Evolutionary conservation across 1,140 invertebrate genomes (phyloP).

Genomic region (Scaptomyza pallida): DNA sequence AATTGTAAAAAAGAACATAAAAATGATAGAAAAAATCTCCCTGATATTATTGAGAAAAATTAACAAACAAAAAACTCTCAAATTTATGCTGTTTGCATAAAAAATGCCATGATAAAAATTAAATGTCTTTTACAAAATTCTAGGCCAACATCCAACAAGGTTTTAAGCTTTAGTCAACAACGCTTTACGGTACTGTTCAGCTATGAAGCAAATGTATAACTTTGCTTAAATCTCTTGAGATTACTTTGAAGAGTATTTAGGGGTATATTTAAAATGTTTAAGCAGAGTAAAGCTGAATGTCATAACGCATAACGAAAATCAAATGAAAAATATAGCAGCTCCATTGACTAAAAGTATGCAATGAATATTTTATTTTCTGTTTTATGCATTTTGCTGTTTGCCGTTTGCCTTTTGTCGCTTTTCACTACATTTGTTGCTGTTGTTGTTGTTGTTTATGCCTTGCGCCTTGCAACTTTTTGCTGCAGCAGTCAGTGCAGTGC

Average conservation of each 20-base stretch:
- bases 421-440: slow-evolving; percentile 11
- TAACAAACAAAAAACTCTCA: background rate
- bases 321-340: slow-evolving; percentile 40
- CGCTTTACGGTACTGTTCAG: too few species aligned
- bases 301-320: background rate
- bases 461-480: slow-evolving; percentile 54
- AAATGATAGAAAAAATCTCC: too few species aligned
- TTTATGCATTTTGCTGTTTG: slow-evolving; percentile 63
- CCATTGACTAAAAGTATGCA: slow-evolving; percentile 59
- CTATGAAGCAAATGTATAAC: too few species aligned
- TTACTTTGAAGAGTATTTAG: background rate
- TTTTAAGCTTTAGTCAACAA: too few species aligned
- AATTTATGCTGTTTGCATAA: background rate
- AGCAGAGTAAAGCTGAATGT: slow-evolving; percentile 4
- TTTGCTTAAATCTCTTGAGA: too few species aligned
- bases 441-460: slow-evolving; percentile 15
- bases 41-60: too few species aligned
- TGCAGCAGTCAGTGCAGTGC: slow-evolving; percentile 20
- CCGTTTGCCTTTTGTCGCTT: slow-evolving; percentile 36
- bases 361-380: slow-evolving; percentile 70
- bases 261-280: background rate
- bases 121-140: too few species aligned
- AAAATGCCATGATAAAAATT: background rate
- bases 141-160: too few species aligned
- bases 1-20: background rate